Evolutionary conservation across 1,140 invertebrate genomes (phyloP), one percentile per base, ranked within the genome.

Genomic region (Fopius arisanus): DNA sequence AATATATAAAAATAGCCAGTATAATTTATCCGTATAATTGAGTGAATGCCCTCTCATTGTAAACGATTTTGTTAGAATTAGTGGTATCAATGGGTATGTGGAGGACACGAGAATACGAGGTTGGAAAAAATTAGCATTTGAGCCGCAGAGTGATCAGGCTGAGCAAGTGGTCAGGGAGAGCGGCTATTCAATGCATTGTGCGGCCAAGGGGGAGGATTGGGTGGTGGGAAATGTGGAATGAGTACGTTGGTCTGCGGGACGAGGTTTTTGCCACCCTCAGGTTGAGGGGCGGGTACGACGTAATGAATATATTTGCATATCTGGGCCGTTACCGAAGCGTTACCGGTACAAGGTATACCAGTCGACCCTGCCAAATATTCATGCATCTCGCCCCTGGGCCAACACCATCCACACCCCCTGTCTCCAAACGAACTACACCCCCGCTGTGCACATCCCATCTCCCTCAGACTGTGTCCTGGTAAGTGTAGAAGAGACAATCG

Each of bases 301-400:
- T 86, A 85, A 86, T 87, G 84, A 86, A 87, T 87, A 87, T 86
- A 87, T 87, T 87, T 87, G 84, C 84, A 87, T 87, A 87, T 86
- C 83, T 79, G 83, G 79, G 79, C 83, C 84, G 84, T 87, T 86
- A 86, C 84, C 78, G 80, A 87, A 84, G 81, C 80, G 83, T 86
- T 84, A 82, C 84, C 78, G 78, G 81, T 83, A 83, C 83, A 84
- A 83, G 79, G 79, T 80, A 82, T 78, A 54, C 76, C 80, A 67
- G 71, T 40, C 12, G 65, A 48, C 40, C 78, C 80, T 72, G 83
- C 82, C 85, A 87, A 87, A 86, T 87, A 87, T 87, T 83, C 84
- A 87, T 86, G 84, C 83, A 84, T 86, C 84, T 85, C 82, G 80
- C 83, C 81, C 78, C 71, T 43, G 80, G 82, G 82, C 80, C 79